phyloP scores from a whole-genome alignment of 2,888 invertebrate species.

The Acronicta leporina region DNA sequence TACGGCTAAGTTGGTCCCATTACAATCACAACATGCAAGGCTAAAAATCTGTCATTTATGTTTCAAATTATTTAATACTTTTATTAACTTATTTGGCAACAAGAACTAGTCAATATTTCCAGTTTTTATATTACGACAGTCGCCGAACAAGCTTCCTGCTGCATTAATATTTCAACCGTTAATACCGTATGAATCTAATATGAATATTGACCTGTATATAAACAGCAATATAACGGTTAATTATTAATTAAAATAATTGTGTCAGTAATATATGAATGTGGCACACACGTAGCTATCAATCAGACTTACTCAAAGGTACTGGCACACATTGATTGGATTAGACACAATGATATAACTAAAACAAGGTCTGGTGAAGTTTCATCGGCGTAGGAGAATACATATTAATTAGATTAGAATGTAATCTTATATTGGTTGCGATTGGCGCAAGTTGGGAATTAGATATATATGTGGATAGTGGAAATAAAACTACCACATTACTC shows the following conservation, averaged over 20 bases:
- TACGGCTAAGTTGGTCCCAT: neutral
- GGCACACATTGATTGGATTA: constrained; percentile 20
- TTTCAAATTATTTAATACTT: neutral
- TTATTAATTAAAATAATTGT: constrained; percentile 43
- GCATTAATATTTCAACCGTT: constrained; percentile 29
- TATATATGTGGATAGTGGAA: too few species aligned
- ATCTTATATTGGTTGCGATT: constrained; percentile 2
- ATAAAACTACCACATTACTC: too few species aligned
- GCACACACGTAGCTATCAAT: constrained; percentile 17
- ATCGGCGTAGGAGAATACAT: constrained; percentile 2
- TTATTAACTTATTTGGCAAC: constrained; percentile 18
- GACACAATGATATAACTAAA: constrained; percentile 1
- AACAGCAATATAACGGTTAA: constrained; percentile 36
- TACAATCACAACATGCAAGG: neutral
- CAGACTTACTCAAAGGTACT: constrained; percentile 18
- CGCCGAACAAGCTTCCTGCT: constrained; percentile 18
- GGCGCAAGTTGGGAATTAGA: neutral
- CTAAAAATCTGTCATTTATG: neutral
- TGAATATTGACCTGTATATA: constrained; percentile 35
- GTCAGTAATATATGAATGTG: constrained; percentile 36
- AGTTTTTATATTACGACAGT: constrained; percentile 31
- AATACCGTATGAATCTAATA: constrained; percentile 39
- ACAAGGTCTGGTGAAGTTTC: constrained; percentile 23
- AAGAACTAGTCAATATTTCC: constrained; percentile 20
- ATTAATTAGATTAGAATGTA: constrained; percentile 3